These are phyloP conservation scores for Noctuana brunneofusca DNA, from an alignment of 2,888 invertebrate genomes.

Conservation along the genomic window DNA sequence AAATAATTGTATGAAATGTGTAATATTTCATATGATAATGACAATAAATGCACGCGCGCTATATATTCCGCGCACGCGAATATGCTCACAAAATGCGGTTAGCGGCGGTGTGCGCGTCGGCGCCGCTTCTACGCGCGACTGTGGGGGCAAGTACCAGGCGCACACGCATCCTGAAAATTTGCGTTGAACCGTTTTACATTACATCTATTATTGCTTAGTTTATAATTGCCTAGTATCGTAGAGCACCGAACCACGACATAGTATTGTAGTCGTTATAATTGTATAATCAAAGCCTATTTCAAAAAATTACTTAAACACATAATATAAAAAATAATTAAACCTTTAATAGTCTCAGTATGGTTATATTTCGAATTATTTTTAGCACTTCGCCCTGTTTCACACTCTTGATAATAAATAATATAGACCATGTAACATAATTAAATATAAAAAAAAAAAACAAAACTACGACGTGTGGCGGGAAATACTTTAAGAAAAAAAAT, in stretches of 20 bases:
- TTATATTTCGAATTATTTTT: no score
- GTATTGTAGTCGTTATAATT: no score
- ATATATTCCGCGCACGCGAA: not conserved
- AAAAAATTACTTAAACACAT: no score
- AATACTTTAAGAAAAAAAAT: no score
- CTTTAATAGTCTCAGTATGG: no score
- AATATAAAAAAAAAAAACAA: no score
- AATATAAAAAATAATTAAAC: no score
- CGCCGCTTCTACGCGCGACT: not conserved
- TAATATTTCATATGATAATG: not conserved
- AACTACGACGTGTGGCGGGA: no score
- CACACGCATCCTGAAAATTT: constrained; percentile 1
- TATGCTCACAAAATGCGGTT: not conserved
- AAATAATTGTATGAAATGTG: not conserved
- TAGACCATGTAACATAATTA: no score
- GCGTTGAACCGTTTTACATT: not conserved
- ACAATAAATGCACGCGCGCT: not conserved
- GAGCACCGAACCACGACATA: not conserved
- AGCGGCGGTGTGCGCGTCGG: not conserved
- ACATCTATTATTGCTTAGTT: not conserved
- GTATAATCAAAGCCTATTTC: no score
- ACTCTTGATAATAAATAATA: no score
- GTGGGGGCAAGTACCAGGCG: not conserved
- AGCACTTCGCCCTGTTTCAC: no score
- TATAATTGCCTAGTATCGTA: not conserved